Evolutionary conservation across 2,888 invertebrate genomes (phyloP), one percentile per base, ranked within the genome.

Genomic region (Volucella bombylans): DNA sequence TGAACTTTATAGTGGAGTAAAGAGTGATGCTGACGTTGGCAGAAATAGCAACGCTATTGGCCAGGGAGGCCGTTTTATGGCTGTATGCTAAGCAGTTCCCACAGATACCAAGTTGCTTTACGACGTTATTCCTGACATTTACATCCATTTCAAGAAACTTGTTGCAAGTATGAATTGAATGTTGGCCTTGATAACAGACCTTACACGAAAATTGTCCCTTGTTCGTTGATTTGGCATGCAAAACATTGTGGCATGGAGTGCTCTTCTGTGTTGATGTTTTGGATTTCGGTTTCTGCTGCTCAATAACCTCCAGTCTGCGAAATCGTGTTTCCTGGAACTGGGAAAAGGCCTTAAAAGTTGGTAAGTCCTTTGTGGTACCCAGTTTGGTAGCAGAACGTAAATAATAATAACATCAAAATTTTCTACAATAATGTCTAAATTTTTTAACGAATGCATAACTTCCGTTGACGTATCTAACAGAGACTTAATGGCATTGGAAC

Each of bases 381-480:
- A 72, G 15, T 45, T 41, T 67, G 64, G 23, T 8, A 43, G 11
- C 47, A 73, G 8, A 43, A 73, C 38, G 41, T 47, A 54, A 14
- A 73, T 73, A 23, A 74, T n/a, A 18, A 74, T 59, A 38, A 11
- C 11, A 57, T 65, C 57, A 65, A 57, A 74, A 14, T 57, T 39
- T 18, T 74, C n/a, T 14, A 65, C 50, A 31, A 31, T 31, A 23
- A 73, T 9, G 9, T 41, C 15, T 15, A 72, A 38, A n/a, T 73
- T 73, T 11, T 52, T 45, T 8, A 73, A 31, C 1, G 64, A 14
- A 14, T 73, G 73, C 12, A 49, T n/a, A n/a, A n/a, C n/a, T 41
- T 73, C 62, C 4, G 61, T 61, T 8, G 38, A 54, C 12, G 43
- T 55, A 52, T 62, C 72, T 9, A 72, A 14, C 39, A 61, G 23